Conservation (phyloP, 2,888 invertebrate genomes). For the Zygothrica quintamaculata region DNA sequence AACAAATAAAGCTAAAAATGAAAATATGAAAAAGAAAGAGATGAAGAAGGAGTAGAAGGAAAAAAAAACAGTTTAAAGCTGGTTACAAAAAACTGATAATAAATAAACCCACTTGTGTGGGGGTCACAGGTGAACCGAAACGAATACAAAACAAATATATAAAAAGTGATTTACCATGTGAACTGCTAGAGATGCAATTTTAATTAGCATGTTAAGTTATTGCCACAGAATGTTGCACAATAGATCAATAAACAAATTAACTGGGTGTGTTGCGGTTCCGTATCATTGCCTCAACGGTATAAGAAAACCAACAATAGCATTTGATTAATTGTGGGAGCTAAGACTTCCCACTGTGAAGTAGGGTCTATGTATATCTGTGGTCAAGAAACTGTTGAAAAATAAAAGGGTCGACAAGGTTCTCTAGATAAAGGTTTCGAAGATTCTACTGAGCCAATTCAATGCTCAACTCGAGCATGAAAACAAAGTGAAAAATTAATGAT, state of each 20-base stretch:
- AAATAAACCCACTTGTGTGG: constrained; percentile 61
- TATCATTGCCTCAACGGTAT: constrained; percentile 60
- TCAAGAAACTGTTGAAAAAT: too few relatives aligned
- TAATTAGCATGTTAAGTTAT: constrained; percentile 72
- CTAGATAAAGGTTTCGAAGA: constrained; percentile 27
- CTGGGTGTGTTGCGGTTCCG: constrained; percentile 69
- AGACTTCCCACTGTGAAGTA: constrained; percentile 74
- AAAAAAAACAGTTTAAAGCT: constrained; percentile 15
- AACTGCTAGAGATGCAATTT: constrained; percentile 55
- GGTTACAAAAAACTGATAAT: neutral
- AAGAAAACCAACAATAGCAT: constrained; percentile 15
- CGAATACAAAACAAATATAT: too few relatives aligned
- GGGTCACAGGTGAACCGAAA: constrained; percentile 57
- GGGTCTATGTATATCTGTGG: constrained; percentile 12
- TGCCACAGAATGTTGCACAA: constrained; percentile 56
- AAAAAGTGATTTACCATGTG: constrained; percentile 62
- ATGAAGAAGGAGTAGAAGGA: neutral
- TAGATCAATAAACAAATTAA: constrained; percentile 75
- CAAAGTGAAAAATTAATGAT: constrained; percentile 80
- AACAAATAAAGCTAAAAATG: neutral
- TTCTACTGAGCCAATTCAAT: constrained; percentile 30
- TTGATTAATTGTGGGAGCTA: constrained; percentile 84
- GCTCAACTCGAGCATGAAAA: constrained; percentile 40
- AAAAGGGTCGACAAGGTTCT: constrained; percentile 3
- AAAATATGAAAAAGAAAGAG: neutral